These are phyloP conservation scores for Ellobium chinense DNA, from an alignment of 2,888 invertebrate species.

Conservation along the genomic window DNA sequence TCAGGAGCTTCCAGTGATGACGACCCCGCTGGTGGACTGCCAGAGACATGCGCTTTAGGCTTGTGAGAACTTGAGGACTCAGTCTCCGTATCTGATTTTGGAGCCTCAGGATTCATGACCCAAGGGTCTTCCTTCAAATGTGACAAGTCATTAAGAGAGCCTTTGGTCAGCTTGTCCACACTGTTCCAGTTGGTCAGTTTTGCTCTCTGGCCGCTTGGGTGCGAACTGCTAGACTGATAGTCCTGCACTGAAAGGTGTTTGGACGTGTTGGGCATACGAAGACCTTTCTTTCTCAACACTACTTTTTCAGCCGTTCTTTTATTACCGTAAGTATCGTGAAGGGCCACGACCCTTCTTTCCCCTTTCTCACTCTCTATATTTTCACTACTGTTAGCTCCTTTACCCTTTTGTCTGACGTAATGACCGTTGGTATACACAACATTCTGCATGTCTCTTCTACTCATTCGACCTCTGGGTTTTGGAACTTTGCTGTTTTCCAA, in stretches of 20 bases:
- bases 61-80: not conserved
- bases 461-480: not conserved
- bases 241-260: constrained; percentile 26
- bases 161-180: constrained; percentile 59
- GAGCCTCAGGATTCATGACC: constrained; percentile 51
- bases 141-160: constrained; percentile 58
- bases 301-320: constrained; percentile 35
- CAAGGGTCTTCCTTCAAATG: constrained; percentile 65
- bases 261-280: constrained; percentile 35
- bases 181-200: constrained; percentile 57
- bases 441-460: constrained; percentile 27
- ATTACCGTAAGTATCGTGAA: constrained; percentile 57
- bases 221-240: constrained; percentile 15
- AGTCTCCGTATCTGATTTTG: not conserved
- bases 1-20: not conserved
- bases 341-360: constrained; percentile 52
- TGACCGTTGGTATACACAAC: too few species aligned
- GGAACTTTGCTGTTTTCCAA: not conserved
- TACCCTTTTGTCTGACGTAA: not conserved
- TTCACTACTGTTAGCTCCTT: not conserved
- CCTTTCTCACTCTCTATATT: not conserved
- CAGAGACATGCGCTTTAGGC: not conserved
- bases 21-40: not conserved
- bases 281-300: constrained; percentile 40
- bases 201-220: constrained; percentile 50